Percentiles rank a stretch among this genome's conserved stretches.
Conservation (phyloP, 1,140 invertebrate genomes). For the Drosophila micromelanica region DNA sequence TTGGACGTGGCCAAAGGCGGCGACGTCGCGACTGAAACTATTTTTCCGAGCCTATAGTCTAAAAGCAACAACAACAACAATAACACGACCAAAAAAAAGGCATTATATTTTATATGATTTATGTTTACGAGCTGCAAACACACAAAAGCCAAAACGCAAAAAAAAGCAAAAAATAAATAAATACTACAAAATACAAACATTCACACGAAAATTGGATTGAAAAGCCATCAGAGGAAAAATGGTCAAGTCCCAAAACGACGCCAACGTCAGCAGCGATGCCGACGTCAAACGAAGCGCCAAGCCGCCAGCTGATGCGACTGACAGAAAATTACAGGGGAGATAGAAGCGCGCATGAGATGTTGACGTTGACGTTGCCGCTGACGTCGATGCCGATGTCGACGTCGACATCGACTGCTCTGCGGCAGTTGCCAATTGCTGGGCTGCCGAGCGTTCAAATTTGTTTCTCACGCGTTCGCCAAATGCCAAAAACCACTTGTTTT, state of each 20-base stretch:
- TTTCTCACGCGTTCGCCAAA: slow-evolving; percentile 56
- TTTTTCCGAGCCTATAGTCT: slow-evolving; percentile 7
- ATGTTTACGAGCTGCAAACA: slow-evolving; percentile 58
- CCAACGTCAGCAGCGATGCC: not conserved
- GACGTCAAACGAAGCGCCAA: not conserved
- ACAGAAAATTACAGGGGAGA: slow-evolving; percentile 5
- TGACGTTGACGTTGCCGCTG: not conserved
- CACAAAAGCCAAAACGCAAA: slow-evolving; percentile 6
- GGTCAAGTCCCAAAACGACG: slow-evolving; percentile 14
- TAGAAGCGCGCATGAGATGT: slow-evolving; percentile 9
- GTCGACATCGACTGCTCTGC: not conserved
- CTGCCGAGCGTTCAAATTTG: slow-evolving; percentile 39
- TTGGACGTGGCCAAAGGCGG: slow-evolving; percentile 10
- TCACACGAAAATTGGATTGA: slow-evolving; percentile 45
- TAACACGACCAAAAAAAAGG: not conserved
- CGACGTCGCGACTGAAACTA: slow-evolving; percentile 21
- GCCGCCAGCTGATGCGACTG: slow-evolving; percentile 13
- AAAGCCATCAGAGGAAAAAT: slow-evolving; percentile 34
- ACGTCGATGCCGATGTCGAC: not conserved
- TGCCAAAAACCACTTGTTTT: slow-evolving; percentile 68
- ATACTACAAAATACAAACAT: slow-evolving; percentile 15
- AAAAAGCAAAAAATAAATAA: slow-evolving; percentile 18
- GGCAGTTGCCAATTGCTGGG: slow-evolving; percentile 4
- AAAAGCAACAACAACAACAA: not conserved
- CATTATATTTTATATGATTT: slow-evolving; percentile 48